Base-by-base conservation (phyloP, 1,140 invertebrate genomes). In the Drosophila novamexicana region DNA sequence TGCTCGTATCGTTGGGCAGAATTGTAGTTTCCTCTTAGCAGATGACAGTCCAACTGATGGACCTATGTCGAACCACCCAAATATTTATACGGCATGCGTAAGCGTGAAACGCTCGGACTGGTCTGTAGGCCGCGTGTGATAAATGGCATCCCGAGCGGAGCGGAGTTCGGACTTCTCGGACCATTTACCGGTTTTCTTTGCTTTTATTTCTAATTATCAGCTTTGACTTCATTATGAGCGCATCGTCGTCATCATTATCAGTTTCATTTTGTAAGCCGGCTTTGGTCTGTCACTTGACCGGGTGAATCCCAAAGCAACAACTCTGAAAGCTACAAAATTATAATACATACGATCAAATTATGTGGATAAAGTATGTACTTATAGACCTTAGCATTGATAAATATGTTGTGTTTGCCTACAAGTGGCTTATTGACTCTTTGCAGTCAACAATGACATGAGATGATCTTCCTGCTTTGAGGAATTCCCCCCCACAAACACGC, bases 161-260 rank as follows among this genome's bases (percentile, higher is more conserved):
- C n/a, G 14, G n/a, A 49, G 65, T 71, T 76, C 54, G 54, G 42
- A 22, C 14, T 7, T 16, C 42, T 49, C 34, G n/a, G 12, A 34
- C 44, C 66, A 49, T 45, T 70, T 76, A 83, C 83, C 84, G 83
- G 83, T 89, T 86, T 81, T 73, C 49, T 56, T 77, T 73, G 65
- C 75, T 75, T 65, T 70, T 56, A 77, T 45, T 83, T 88, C 65
- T 62, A 74, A 86, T 83, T 86, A 86, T 77, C 72, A 52, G 9
- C 52, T 53, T 64, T n/a, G 45, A 9, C 39, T 36, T 29, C 62
- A 54, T 56, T 40, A 47, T 58, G 39, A 56, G 7, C 22, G 22
- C 56, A 39, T 18, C 32, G 36, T 59, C 16, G 62, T 62, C 52
- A 73, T 73, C 56, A 72, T 67, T 44, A 57, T 39, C 10, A 12